phyloP scores from a whole-genome alignment of 92 coral and sea anemone species.

The Umimayanthus kanabou region DNA sequence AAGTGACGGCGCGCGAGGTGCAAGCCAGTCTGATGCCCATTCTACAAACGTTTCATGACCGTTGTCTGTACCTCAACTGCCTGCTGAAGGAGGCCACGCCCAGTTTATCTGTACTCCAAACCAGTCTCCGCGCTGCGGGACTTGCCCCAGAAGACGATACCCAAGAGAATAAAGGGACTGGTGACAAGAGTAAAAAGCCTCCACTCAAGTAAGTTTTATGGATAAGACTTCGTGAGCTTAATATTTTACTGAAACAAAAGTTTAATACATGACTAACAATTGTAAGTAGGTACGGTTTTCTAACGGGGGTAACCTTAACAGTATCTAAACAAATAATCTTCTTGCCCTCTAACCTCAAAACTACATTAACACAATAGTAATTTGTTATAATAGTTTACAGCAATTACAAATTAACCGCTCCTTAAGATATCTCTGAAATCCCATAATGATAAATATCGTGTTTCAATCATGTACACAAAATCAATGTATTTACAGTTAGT shows the following conservation, averaged over 20 bases:
- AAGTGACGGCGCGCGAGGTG: conserved; percentile 92
- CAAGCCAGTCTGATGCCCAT: conserved; percentile 87
- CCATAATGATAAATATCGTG: no score
- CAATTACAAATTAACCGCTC: no score
- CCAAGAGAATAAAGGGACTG: conserved; percentile 21
- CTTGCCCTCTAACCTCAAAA: no score
- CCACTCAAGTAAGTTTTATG: not conserved
- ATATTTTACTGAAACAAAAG: not conserved
- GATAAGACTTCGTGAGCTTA: no score
- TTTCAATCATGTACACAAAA: no score
- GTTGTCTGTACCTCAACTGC: conserved; percentile 85
- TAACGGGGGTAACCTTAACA: not conserved
- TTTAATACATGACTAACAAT: not conserved
- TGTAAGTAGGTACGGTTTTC: not conserved
- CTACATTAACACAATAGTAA: no score
- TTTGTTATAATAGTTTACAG: no score
- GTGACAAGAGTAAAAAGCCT: conserved; percentile 21
- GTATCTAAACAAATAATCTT: not conserved
- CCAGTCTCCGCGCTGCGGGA: conserved; percentile 53
- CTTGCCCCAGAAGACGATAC: conserved; percentile 3
- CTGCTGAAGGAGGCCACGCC: conserved; percentile 85
- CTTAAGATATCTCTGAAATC: no score
- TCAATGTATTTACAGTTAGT: no score
- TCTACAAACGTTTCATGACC: conserved; percentile 85
- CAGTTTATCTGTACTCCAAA: conserved; percentile 75